A percentile compares a stretch with the other conserved stretches of the same genome.
phyloP scores from a whole-genome alignment of 2,797 vertebrate species.

The Onychomys arenicola region DNA sequence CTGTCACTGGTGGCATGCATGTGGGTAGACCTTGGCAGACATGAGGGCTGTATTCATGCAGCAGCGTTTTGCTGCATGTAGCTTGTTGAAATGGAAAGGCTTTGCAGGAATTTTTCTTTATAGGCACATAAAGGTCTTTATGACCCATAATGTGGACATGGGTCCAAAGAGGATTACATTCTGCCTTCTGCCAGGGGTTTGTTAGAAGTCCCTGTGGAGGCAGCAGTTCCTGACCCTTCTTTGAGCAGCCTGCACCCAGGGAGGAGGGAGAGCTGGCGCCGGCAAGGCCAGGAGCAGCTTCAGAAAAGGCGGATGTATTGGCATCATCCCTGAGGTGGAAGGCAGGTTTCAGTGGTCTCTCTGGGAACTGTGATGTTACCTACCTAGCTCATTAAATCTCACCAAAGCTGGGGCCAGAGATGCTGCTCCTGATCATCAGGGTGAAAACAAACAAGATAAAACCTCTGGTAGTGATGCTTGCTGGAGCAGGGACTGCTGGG shows the following conservation, averaged over 20 bases:
- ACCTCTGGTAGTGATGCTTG: constrained; percentile 84
- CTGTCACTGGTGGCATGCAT: not conserved
- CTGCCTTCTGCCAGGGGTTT: constrained; percentile 47
- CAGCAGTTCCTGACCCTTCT: not conserved
- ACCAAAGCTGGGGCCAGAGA: constrained; percentile 87
- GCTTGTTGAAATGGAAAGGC: constrained; percentile 67
- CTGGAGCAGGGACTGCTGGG: constrained; percentile 84
- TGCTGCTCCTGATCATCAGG: constrained; percentile 91
- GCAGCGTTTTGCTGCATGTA: constrained; percentile 38
- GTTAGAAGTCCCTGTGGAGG: not conserved
- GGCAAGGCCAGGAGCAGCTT: not conserved
- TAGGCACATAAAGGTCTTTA: constrained; percentile 83
- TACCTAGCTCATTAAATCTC: constrained; percentile 89
- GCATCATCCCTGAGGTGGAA: constrained; percentile 79
- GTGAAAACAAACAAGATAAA: constrained; percentile 89
- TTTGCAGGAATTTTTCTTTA: constrained; percentile 80
- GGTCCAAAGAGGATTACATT: constrained; percentile 63
- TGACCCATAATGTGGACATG: constrained; percentile 67
- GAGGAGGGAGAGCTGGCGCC: not conserved
- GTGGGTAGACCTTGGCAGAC: constrained; percentile 11
- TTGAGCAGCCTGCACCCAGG: not conserved
- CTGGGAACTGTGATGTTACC: constrained; percentile 87
- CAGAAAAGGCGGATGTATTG: constrained; percentile 64
- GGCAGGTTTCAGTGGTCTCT: constrained; percentile 82
- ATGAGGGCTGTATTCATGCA: not conserved